A percentile compares a stretch with the other conserved stretches of the same genome.
Evolutionary conservation across 2,797 vertebrate genomes (phyloP).

Genomic region (Catostomus latipinnis): DNA sequence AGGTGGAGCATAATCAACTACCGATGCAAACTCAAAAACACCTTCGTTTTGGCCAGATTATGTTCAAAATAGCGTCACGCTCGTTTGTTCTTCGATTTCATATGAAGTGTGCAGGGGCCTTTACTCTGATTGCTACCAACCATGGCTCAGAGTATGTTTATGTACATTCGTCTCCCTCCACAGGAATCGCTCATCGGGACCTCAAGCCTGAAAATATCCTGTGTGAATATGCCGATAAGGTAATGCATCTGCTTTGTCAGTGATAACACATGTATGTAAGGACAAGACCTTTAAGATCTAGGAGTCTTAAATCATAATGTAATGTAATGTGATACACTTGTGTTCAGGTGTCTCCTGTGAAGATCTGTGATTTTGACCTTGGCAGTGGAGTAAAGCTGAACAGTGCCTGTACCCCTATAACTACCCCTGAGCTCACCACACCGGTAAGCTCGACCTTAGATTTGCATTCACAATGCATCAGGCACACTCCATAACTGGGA

Average conservation of each 20-base stretch:
- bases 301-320: neutral
- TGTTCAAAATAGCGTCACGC: too few species aligned
- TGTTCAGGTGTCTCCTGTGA: slow-evolving; percentile 90
- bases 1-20: too few species aligned
- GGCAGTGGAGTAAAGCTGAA: slow-evolving; percentile 95
- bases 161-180: neutral
- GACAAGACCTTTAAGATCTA: neutral
- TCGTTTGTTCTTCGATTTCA: too few species aligned
- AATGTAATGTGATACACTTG: slow-evolving; percentile 2
- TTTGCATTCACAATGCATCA: neutral
- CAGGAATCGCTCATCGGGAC: slow-evolving; percentile 96
- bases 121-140: neutral
- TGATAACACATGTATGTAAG: neutral
- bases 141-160: neutral
- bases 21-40: too few species aligned
- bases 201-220: slow-evolving; percentile 97
- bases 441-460: slow-evolving; percentile 78
- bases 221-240: slow-evolving; percentile 91
- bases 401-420: slow-evolving; percentile 93
- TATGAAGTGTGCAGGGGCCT: neutral
- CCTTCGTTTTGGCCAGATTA: too few species aligned
- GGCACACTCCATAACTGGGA: neutral
- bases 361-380: slow-evolving; percentile 98
- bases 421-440: slow-evolving; percentile 95
- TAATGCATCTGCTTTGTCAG: slow-evolving; percentile 57